phyloP scores from a whole-genome alignment of 2,888 invertebrate species.

The Melanotus villosus region DNA sequence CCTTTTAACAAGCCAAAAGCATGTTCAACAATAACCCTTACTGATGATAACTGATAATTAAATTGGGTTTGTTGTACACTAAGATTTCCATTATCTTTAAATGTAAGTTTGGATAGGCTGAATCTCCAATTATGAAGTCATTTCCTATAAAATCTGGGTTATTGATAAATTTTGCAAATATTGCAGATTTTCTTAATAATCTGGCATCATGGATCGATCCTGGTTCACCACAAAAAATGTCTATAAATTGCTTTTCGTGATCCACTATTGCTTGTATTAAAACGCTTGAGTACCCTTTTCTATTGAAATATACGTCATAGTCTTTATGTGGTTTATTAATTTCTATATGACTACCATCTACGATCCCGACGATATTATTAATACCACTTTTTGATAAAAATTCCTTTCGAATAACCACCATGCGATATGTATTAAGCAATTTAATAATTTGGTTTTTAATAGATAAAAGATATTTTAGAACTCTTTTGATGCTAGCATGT shows the following conservation, averaged over 20 bases:
- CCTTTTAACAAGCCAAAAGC: background rate
- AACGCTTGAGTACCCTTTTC: slow-evolving; percentile 27
- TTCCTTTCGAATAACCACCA: too few species aligned
- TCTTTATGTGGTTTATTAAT: slow-evolving; percentile 26
- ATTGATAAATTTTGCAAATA: slow-evolving; percentile 34
- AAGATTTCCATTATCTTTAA: slow-evolving; percentile 39
- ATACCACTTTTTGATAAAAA: background rate
- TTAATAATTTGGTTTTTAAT: too few species aligned
- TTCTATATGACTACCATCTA: slow-evolving; percentile 34
- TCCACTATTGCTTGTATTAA: slow-evolving; percentile 1
- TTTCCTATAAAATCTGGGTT: slow-evolving; percentile 33
- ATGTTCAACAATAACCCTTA: background rate
- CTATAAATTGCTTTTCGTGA: slow-evolving; percentile 34
- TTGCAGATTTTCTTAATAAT: slow-evolving; percentile 45
- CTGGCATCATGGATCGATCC: slow-evolving; percentile 47
- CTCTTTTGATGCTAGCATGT: too few species aligned
- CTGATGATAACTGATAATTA: background rate
- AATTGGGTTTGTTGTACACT: background rate
- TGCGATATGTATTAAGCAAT: too few species aligned
- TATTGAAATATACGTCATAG: slow-evolving; percentile 29
- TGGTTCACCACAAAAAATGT: slow-evolving; percentile 42
- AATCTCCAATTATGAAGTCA: slow-evolving; percentile 49
- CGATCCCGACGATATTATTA: background rate
- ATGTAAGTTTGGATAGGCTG: slow-evolving; percentile 46
- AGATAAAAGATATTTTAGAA: too few species aligned